Conservation (phyloP, 2,113 vertebrate species). For the Entelurus aequoreus region DNA sequence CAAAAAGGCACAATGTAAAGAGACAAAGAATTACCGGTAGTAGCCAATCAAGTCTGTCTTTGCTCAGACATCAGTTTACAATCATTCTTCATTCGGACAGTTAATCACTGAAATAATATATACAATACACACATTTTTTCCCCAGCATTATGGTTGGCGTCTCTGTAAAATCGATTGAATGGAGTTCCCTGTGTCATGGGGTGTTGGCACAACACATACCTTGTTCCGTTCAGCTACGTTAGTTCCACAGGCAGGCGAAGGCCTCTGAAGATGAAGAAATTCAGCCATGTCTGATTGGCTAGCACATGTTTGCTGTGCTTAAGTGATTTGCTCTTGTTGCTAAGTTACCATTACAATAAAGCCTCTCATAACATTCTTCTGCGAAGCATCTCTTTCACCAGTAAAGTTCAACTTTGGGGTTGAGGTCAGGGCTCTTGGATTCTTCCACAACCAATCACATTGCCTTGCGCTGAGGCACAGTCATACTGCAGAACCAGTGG, state of each 20-base stretch:
- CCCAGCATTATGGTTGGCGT: neutral
- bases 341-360: slow-evolving; percentile 1
- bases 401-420: neutral
- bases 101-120: too few relatives aligned
- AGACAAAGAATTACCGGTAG: too few relatives aligned
- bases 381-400: neutral
- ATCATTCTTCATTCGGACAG: too few relatives aligned
- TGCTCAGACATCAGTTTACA: too few relatives aligned
- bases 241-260: slow-evolving; percentile 20
- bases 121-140: neutral
- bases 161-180: neutral
- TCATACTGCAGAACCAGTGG: too few relatives aligned
- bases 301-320: slow-evolving; percentile 20
- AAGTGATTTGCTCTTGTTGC: slow-evolving; percentile 23
- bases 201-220: slow-evolving; percentile 9
- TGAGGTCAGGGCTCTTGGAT: neutral
- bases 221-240: slow-evolving; percentile 21
- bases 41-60: too few relatives aligned
- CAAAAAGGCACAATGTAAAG: too few relatives aligned
- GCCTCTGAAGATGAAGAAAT: slow-evolving; percentile 22
- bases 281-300: neutral
- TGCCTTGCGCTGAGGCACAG: too few relatives aligned
- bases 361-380: neutral
- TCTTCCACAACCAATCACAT: neutral
- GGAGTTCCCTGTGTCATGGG: slow-evolving; percentile 29